Evolutionary conservation across 2,113 vertebrate species (phyloP), one percentile per base, ranked within the genome.

Genomic region (Calidris pugnax): DNA sequence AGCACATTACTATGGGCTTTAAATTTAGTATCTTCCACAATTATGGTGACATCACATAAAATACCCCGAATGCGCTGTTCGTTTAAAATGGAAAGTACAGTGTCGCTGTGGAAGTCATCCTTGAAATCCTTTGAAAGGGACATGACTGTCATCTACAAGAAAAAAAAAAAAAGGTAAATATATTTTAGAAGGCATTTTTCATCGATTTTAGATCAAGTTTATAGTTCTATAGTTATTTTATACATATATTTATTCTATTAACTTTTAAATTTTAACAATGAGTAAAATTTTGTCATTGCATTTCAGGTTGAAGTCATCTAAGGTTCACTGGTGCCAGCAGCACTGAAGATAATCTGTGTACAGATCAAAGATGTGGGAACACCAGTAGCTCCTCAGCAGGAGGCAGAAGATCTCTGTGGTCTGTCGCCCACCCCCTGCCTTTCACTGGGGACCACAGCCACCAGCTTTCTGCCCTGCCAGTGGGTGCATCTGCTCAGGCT

Each of bases 21-120:
- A 96, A 99, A 99, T 96, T 99, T 99, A 74, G 99, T 99, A 78
- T 99, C 99, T 95, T 99, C 99, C 96, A 99, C 99, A 28, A 99
- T 99, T 72, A 99, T 99, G 64, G 99, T 99, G 77, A 99, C 99
- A 82, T 99, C 99, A 32, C 99, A 99, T 92, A 99, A 98, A 92
- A 99, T 98, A 82, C 99, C 99, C 67, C 99, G 98, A 43, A 98
- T 99, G 57, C 99, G 99, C 92, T 99, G 99, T 93, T 99, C 99
- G 21, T 99, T 99, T 91, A 99, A 98, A 96, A 98, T 98, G 95
- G 98, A 98, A 47, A 99, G 99, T 63, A 99, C 98, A 8, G 98
- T 98, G 91, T 98, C 98, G 90, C 99, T 98, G 96, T 99, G 99
- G 64, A 98, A 97, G 96, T 98, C 98, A 26, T 99, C 99, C 98